Percentiles rank a stretch among this genome's conserved stretches.
phyloP scores from a whole-genome alignment of 37 sponge, comb jelly and placozoan genomes.

The Spongia lamella region DNA sequence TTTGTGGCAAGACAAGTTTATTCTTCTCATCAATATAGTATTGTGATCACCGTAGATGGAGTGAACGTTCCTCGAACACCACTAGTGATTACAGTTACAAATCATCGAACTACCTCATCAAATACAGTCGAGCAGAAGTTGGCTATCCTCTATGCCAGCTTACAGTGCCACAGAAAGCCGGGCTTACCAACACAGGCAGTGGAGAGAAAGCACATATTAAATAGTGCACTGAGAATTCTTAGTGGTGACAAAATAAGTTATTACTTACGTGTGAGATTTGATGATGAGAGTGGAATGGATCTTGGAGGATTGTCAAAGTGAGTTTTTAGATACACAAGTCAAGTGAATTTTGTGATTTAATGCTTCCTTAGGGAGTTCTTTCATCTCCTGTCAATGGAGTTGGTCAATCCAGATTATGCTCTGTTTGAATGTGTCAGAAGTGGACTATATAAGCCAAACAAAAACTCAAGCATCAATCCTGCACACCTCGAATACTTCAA shows the following conservation, averaged over 20 bases:
- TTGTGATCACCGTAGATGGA: slow-evolving; percentile 4
- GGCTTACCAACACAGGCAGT: slow-evolving; percentile 43
- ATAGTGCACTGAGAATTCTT: slow-evolving; percentile 33
- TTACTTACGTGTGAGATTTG: slow-evolving; percentile 42
- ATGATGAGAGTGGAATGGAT: slow-evolving; percentile 62
- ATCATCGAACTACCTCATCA: too few species aligned
- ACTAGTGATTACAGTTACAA: background rate
- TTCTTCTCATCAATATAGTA: background rate
- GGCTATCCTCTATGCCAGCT: background rate
- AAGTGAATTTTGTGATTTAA: background rate
- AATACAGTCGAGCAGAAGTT: background rate
- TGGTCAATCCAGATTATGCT: slow-evolving; percentile 70
- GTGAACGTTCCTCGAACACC: slow-evolving; percentile 18
- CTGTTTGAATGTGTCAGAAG: slow-evolving; percentile 38
- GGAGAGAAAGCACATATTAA: slow-evolving; percentile 34
- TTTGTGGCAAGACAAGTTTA: too few species aligned
- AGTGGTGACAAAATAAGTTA: background rate
- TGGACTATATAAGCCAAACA: slow-evolving; percentile 63
- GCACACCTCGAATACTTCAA: slow-evolving; percentile 60
- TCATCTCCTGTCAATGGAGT: slow-evolving; percentile 45
- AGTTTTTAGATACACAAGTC: background rate
- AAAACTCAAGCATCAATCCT: slow-evolving; percentile 48
- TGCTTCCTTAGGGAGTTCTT: slow-evolving; percentile 60
- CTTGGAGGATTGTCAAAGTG: slow-evolving; percentile 62
- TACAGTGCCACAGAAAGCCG: background rate